Base-by-base conservation (phyloP, 2,888 invertebrate species). In the Tenthredo livida region DNA sequence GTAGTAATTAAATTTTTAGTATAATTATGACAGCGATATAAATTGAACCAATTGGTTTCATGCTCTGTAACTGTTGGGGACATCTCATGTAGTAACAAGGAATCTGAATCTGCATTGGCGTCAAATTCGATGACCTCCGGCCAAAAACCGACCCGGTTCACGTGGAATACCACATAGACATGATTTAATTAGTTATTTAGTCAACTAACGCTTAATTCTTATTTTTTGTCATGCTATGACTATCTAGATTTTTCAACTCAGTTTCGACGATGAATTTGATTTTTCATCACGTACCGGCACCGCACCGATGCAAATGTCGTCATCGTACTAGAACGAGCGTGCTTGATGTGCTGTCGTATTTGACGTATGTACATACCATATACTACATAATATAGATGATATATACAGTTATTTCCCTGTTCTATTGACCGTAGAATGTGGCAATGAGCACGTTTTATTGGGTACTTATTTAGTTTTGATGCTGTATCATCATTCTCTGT, bases 351-450 rank as follows among this genome's bases (percentile, higher is more conserved):
- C 77, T 33, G 77, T 54, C 77, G 54, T 77, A 77, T 50, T 47
- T 77, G 77, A 54, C 47, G 54, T 17, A 54, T 29, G 54, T 17
- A 50, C 15, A 1, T 1, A 7, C 43, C 43, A 33, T 43, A 73
- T 9, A 67, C 67, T 7, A 54, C 6, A 37, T 37, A 1, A n/a
- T 54, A 54, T 17, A n/a, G 1, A n/a, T n/a, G n/a, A n/a, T 7
- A 29, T 29, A 29, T 29, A 54, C 54, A n/a, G 54, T 7, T 77
- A 47, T 54, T 54, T 29, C 33, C 15, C 21, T n/a, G 29, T 15
- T 54, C 43, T 73, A 77, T 77, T 54, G 77, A 77, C 77, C 77
- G 54, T 77, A 33, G 29, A 50, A 54, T 77, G 77, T 77, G 54
- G 77, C 77, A 54, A 77, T 77, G 33, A 54, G 29, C 77, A 54